Conservation (phyloP, 2,888 invertebrate genomes). For the Calephelis perditalis region DNA sequence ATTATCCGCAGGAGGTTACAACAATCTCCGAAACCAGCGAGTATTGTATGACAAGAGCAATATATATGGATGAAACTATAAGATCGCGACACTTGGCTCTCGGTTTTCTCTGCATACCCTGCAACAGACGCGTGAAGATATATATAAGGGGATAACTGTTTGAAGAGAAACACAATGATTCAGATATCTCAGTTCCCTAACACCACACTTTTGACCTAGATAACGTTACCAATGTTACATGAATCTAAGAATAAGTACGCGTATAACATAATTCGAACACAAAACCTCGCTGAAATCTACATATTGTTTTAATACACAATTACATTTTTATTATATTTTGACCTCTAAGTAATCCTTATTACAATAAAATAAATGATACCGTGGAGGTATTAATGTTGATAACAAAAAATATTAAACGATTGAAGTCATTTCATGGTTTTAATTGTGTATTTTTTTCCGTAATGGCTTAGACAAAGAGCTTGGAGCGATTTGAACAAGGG, state of each 20-base stretch:
- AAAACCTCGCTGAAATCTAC: neutral
- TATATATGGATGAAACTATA: too few relatives aligned
- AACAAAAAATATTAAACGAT: slow-evolving; percentile 12
- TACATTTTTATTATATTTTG: neutral
- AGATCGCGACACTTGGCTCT: too few relatives aligned
- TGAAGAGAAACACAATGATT: too few relatives aligned
- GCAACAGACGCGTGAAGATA: too few relatives aligned
- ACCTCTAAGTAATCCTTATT: slow-evolving; percentile 5
- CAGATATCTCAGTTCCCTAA: too few relatives aligned
- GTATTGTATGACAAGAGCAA: too few relatives aligned
- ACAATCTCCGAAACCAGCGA: too few relatives aligned
- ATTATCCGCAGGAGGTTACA: too few relatives aligned
- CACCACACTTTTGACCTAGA: too few relatives aligned
- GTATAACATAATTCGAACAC: neutral
- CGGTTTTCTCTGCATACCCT: too few relatives aligned
- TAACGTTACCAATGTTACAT: neutral
- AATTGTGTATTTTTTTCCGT: slow-evolving; percentile 9
- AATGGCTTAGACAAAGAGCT: neutral
- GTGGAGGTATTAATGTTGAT: neutral
- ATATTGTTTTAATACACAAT: neutral
- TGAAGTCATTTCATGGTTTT: slow-evolving; percentile 2
- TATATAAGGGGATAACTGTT: too few relatives aligned
- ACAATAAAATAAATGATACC: slow-evolving; percentile 7
- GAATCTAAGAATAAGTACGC: neutral
- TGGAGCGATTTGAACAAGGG: slow-evolving; percentile 8